A percentile compares a stretch with the other conserved stretches of the same genome.
Conservation (phyloP, 2,113 vertebrate species). For the Ceyx margarethae region DNA sequence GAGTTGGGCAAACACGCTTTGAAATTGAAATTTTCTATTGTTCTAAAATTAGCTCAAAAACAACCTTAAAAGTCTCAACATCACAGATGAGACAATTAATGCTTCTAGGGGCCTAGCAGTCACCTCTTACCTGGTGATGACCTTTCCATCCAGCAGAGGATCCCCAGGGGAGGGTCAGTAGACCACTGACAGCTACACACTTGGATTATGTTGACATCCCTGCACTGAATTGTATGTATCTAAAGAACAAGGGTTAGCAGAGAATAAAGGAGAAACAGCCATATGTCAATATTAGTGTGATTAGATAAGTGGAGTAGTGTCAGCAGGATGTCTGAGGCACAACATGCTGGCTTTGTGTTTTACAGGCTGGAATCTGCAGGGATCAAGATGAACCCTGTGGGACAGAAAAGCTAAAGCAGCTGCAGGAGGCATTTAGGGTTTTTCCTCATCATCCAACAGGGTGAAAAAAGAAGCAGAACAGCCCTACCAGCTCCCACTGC, state of each 20-base stretch:
- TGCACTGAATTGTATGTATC: background rate
- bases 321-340: conserved; percentile 29
- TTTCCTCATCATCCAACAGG: background rate
- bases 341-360: background rate
- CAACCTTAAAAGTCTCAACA: background rate
- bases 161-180: background rate
- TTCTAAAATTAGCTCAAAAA: background rate
- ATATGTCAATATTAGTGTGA: conserved; percentile 42
- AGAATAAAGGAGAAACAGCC: conserved; percentile 13
- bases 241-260: conserved; percentile 24
- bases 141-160: background rate
- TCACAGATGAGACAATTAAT: background rate
- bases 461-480: background rate
- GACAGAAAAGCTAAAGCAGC: background rate
- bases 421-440: background rate
- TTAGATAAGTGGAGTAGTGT: conserved; percentile 16
- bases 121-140: conserved; percentile 26
- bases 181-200: background rate
- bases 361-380: background rate
- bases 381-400: background rate
- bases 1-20: background rate
- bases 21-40: background rate
- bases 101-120: background rate
- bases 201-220: background rate
- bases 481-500: background rate